phyloP scores from a whole-genome alignment of 1,140 invertebrate genomes.

The Drosophila lacteicornis region DNA sequence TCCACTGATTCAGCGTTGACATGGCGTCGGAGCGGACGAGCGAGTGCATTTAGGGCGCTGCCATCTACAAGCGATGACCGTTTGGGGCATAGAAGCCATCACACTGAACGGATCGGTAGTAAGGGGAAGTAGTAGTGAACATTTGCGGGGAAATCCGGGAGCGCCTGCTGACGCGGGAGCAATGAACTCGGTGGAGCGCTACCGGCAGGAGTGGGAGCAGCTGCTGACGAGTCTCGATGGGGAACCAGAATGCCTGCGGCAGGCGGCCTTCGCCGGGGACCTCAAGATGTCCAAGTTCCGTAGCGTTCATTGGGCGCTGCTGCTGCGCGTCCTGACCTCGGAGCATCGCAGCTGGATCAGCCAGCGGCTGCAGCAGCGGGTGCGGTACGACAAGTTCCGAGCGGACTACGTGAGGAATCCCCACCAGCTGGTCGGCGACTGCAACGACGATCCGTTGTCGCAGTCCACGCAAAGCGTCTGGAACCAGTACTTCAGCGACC shows the following conservation, averaged over 20 bases:
- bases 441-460: constrained; percentile 79
- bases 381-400: constrained; percentile 78
- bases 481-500: constrained; percentile 93
- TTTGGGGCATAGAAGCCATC: constrained; percentile 79
- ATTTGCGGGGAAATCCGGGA: constrained; percentile 28
- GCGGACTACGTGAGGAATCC: constrained; percentile 81
- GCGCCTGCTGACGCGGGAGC: constrained; percentile 16
- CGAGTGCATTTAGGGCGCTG: constrained; percentile 29
- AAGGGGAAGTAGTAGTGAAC: constrained; percentile 59
- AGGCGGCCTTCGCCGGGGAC: constrained; percentile 83
- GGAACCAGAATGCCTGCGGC: constrained; percentile 68
- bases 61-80: constrained; percentile 69
- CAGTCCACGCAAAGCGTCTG: constrained; percentile 88
- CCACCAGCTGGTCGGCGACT: constrained; percentile 52
- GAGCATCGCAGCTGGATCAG: constrained; percentile 77
- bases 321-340: constrained; percentile 82
- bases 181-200: constrained; percentile 80
- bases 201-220: constrained; percentile 83
- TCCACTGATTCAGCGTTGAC: background rate
- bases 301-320: constrained; percentile 85
- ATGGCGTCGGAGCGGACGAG: constrained; percentile 32
- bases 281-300: constrained; percentile 85
- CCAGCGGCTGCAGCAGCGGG: constrained; percentile 72
- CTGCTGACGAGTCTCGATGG: constrained; percentile 67
- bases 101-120: constrained; percentile 64